These are phyloP conservation scores for Amphipyra berbera DNA, from an alignment of 2,888 invertebrate species.

Conservation along the genomic window DNA sequence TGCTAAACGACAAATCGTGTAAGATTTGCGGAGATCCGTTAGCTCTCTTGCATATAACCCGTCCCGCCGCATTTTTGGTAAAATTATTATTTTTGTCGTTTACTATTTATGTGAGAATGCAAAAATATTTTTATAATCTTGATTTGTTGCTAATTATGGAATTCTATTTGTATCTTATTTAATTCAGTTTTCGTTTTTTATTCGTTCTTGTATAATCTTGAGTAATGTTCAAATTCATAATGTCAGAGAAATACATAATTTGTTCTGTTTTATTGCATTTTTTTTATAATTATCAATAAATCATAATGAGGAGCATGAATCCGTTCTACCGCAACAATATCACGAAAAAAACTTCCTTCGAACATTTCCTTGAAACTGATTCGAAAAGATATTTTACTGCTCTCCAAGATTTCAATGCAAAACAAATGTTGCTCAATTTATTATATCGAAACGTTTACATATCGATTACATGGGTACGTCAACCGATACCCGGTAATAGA, in stretches of 20 bases:
- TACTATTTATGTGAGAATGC: conserved; percentile 14
- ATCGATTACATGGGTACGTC: conserved; percentile 57
- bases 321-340: conserved; percentile 11
- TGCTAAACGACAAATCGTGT: conserved; percentile 64
- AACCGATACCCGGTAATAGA: conserved; percentile 39
- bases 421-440: conserved; percentile 53
- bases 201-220: background rate
- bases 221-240: conserved; percentile 7
- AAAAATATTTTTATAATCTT: conserved; percentile 11
- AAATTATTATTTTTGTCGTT: conserved; percentile 20
- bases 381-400: conserved; percentile 19
- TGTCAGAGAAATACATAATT: conserved; percentile 10
- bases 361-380: background rate
- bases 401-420: conserved; percentile 45
- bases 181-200: background rate
- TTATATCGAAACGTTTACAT: conserved; percentile 56
- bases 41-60: conserved; percentile 41
- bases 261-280: background rate
- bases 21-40: conserved; percentile 54
- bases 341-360: background rate
- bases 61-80: conserved; percentile 45
- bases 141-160: conserved; percentile 3
- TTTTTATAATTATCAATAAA: conserved; percentile 9
- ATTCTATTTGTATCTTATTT: background rate
- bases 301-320: conserved; percentile 8